Base-by-base conservation (phyloP, 1,140 invertebrate genomes). In the Eriosoma lanigerum region DNA sequence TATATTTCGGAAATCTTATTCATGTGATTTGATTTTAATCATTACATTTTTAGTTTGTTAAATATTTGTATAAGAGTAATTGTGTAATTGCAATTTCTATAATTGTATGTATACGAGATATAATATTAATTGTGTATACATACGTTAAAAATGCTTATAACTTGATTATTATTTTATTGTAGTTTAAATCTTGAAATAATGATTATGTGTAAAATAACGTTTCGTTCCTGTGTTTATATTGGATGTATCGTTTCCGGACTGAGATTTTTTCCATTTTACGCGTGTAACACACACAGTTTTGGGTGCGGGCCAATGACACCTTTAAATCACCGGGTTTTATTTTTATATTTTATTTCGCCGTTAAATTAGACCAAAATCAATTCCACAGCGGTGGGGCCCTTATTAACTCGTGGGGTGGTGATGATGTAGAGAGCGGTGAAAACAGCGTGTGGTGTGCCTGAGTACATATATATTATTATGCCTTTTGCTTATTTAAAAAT, bases 251-350 rank as follows among this genome's bases (percentile, higher is more conserved):
- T 78, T 78, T 78, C 75, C 75, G 75, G 75, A 15, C 68, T 21
- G 75, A 58, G 29, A 54, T 44, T 56, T 58, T 38, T 56, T 52
- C 32, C 56, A 52, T 46, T 58, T 78, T 52, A 38, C 48, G 72
- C 15, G 72, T 58, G 56, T 62, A 44, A 60, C 75, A 44, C 15
- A 78, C 54, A 26, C 75, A 15, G 56, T 60, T 48, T 78, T 78
- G 75, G 56, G n/a, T 32, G 38, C 38, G 12, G 54, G 75, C 75
- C 75, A 78, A 78, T 48, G 56, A 78, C 75, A 78, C 75, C 75
- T 78, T 78, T 78, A 78, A 78, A 78, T 78, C 75, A 78, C 56
- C 58, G 24, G 52, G 75, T 78, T 78, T 78, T 78, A 78, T 78
- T 78, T 78, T 78, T 78, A 52, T 78, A 78, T 78, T 62, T 78